Evolutionary conservation across 2,797 vertebrate genomes (phyloP).

Genomic region (Onychomys leucogaster): DNA sequence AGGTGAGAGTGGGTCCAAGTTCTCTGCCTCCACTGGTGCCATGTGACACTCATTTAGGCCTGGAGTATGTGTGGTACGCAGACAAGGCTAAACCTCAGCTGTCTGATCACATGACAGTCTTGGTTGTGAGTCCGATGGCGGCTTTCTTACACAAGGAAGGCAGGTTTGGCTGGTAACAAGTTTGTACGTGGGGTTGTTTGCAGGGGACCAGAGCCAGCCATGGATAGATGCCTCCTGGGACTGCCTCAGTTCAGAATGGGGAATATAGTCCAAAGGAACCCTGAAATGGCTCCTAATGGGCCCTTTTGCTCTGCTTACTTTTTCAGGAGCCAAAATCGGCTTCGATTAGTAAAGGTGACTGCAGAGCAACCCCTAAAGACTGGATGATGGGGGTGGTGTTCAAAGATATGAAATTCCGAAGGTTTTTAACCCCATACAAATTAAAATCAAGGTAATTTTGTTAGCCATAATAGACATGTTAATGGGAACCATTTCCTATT

Average conservation of each 20-base stretch:
- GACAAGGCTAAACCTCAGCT: not conserved
- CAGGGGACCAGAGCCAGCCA: not conserved
- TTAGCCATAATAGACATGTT: conserved; percentile 7
- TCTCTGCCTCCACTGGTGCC: not conserved
- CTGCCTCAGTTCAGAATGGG: not conserved
- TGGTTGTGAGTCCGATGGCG: not conserved
- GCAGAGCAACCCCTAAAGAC: not conserved
- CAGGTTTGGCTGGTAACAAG: not conserved
- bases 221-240: not conserved
- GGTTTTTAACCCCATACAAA: not conserved
- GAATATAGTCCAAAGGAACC: not conserved
- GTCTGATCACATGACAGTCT: not conserved
- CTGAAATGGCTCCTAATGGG: not conserved
- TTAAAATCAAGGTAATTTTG: not conserved
- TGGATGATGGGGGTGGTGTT: not conserved
- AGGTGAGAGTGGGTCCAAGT: not conserved
- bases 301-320: not conserved
- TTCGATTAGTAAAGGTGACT: conserved; percentile 6
- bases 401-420: not conserved
- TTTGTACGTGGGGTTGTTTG: not conserved
- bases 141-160: not conserved
- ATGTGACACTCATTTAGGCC: not conserved
- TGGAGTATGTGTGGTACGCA: not conserved
- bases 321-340: not conserved
- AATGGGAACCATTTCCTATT: conserved; percentile 32